Conservation (phyloP, 1,140 invertebrate genomes). For the Pristionchus pacificus region DNA sequence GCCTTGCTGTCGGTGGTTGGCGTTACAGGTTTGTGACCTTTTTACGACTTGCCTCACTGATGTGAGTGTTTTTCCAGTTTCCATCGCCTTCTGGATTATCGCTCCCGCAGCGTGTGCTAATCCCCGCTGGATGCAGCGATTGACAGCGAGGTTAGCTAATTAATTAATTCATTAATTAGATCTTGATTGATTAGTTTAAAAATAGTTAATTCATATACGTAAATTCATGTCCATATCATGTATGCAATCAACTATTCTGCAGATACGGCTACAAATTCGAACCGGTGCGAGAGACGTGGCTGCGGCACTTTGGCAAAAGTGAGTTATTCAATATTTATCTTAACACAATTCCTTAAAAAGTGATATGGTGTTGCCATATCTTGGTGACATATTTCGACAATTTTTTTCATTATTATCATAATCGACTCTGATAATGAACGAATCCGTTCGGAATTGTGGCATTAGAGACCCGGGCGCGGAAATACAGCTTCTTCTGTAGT, state of each 20-base stretch:
- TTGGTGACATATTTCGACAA: too few relatives aligned
- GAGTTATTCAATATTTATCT: too few relatives aligned
- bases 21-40: neutral
- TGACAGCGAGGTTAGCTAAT: conserved; percentile 3
- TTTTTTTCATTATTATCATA: too few relatives aligned
- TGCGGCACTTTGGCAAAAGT: neutral
- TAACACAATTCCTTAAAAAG: too few relatives aligned
- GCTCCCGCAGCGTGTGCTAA: conserved; percentile 15
- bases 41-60: neutral
- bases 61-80: neutral
- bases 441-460: too few relatives aligned
- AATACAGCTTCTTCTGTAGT: too few relatives aligned
- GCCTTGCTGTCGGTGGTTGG: conserved; percentile 13
- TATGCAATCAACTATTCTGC: neutral
- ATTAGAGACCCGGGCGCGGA: too few relatives aligned
- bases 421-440: too few relatives aligned
- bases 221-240: neutral
- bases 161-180: too few relatives aligned
- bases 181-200: too few relatives aligned
- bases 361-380: too few relatives aligned
- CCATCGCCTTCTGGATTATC: conserved; percentile 18
- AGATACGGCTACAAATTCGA: conserved; percentile 19
- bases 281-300: neutral
- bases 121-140: conserved; percentile 4
- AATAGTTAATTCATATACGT: too few relatives aligned